Base-by-base conservation (phyloP, 2,113 vertebrate genomes). In the Triplophysa siluroides region DNA sequence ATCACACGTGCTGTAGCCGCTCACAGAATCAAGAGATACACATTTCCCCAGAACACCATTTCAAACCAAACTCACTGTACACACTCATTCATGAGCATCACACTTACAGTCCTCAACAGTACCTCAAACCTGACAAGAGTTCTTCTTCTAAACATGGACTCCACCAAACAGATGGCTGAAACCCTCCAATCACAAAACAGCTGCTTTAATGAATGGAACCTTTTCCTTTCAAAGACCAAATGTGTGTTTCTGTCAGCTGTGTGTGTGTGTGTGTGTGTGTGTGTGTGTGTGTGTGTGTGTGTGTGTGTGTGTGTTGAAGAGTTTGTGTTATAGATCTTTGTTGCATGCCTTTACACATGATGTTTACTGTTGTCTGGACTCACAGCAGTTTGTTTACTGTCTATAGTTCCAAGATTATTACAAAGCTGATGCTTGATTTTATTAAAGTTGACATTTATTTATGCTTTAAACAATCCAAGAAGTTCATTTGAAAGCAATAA, bases 161-260 rank as follows among this genome's bases (percentile, higher is more conserved):
- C 54, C 38, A n/a, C 60, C 58, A 79, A 26, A 13, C 69, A 12
- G 10, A 33, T 1, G 23, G 21, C 38, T 47, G 1, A 56, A 26
- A 26, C 18, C 14, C 21, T 63, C 62, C 47, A 43, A 66, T 66
- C 66, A 9, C 16, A 82, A 50, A 52, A 19, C 68, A 68, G 45
- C 60, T 62, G 79, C 71, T 47, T 52, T 64, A 38, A 78, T 58
- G 79, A 74, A 56, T 80, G 54, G 68, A 78, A 68, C 3, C 26
- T 47, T 78, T 56, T 43, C 26, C 21, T 71, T 47, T 62, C 23
- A n/a, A 58, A 78, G 56, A 84, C 77, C 85, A 83, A 76, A 84
- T 78, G 52, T 61, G 38, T 65, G 23, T 77, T 24, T 81, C 64
- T 26, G 47, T 54, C 33, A 16, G 11, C 18, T 47, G 50, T 76